phyloP scores from a whole-genome alignment of 2,888 invertebrate genomes.

The Diplazon laetatorius region DNA sequence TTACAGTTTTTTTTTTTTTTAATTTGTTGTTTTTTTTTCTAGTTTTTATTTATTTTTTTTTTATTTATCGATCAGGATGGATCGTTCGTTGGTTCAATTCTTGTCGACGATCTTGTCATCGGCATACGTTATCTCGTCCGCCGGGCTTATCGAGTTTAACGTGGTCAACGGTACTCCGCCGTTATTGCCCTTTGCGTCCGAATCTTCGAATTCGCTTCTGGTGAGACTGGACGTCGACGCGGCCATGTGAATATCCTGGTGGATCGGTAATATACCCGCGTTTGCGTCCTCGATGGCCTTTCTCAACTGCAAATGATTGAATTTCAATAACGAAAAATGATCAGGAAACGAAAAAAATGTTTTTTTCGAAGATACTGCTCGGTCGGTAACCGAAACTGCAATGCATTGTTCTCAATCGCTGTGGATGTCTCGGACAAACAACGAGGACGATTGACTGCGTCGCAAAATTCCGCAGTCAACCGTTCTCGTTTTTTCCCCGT shows the following conservation, averaged over 20 bases:
- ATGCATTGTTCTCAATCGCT: too few species aligned
- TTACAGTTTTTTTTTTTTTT: constrained; percentile 51
- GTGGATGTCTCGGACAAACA: too few species aligned
- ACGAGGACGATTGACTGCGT: too few species aligned
- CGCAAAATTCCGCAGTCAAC: too few species aligned
- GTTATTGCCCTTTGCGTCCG: constrained; percentile 69
- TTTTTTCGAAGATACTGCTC: background rate
- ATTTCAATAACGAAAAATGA: too few species aligned
- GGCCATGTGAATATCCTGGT: constrained; percentile 72
- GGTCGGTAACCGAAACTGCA: too few species aligned
- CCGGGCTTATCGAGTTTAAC: constrained; percentile 69
- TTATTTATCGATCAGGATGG: constrained; percentile 24
- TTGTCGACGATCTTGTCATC: constrained; percentile 73
- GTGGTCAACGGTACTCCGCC: constrained; percentile 49
- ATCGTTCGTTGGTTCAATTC: constrained; percentile 65
- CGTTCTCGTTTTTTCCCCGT: too few species aligned
- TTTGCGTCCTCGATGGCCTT: constrained; percentile 96
- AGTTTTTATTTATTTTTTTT: constrained; percentile 54
- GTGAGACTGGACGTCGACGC: constrained; percentile 74
- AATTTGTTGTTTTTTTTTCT: background rate
- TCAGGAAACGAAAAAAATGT: too few species aligned
- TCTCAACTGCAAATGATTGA: constrained; percentile 86
- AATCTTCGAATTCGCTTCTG: constrained; percentile 72
- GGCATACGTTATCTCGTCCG: constrained; percentile 62
- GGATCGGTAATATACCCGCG: constrained; percentile 87